A percentile compares a stretch with the other conserved stretches of the same genome.
phyloP scores from a whole-genome alignment of 1,140 invertebrate species.

The Zaprionus camerounensis region DNA sequence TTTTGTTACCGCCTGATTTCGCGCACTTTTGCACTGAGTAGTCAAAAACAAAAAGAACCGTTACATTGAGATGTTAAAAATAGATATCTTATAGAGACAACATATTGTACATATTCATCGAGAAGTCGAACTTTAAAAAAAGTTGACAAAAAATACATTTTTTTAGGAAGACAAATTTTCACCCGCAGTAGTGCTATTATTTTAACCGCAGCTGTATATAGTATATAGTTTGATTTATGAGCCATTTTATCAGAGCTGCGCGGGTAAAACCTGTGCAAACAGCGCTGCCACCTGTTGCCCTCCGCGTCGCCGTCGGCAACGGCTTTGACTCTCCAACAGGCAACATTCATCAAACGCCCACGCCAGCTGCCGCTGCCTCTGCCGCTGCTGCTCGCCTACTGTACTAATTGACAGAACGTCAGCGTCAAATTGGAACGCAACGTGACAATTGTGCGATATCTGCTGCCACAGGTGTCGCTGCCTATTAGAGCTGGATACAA shows the following conservation, averaged over 20 bases:
- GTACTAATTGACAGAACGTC: conserved; percentile 75
- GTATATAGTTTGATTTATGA: conserved; percentile 65
- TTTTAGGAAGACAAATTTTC: no score
- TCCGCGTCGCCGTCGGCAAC: conserved; percentile 33
- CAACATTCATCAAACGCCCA: conserved; percentile 75
- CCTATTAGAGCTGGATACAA: not conserved
- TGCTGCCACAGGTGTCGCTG: conserved; percentile 23
- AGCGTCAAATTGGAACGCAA: conserved; percentile 66
- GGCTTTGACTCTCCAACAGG: conserved; percentile 38
- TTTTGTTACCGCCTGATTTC: no score
- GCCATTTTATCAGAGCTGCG: conserved; percentile 60
- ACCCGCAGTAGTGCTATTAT: no score
- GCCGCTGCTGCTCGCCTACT: conserved; percentile 12
- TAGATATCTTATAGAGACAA: no score
- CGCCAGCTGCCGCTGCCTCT: conserved; percentile 27
- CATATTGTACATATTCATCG: no score
- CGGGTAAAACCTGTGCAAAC: conserved; percentile 64
- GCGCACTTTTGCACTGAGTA: no score
- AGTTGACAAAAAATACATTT: no score
- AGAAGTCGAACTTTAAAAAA: no score
- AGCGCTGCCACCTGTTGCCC: conserved; percentile 32
- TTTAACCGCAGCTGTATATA: no score
- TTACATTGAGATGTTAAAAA: no score
- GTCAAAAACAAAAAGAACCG: no score
- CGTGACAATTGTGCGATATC: conserved; percentile 42